Evolutionary conservation across 2,888 invertebrate species (phyloP).

Genomic region (Phytoseiulus persimilis): DNA sequence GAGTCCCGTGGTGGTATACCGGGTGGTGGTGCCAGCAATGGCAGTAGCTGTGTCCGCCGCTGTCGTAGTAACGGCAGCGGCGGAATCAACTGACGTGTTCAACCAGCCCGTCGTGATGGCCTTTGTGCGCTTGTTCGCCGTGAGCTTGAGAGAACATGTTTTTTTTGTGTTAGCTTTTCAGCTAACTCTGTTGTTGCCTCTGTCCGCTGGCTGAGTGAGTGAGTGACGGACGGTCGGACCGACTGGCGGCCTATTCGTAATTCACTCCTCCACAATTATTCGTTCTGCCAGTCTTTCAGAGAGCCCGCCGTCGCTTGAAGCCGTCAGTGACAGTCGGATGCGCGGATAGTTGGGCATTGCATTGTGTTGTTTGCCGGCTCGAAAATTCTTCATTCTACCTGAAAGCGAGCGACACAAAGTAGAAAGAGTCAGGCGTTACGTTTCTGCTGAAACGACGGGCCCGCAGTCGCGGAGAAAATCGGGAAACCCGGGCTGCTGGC

Average conservation of each 20-base stretch:
- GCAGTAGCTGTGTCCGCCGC: neutral
- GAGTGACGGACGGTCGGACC: neutral
- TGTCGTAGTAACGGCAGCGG: neutral
- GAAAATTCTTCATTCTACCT: neutral
- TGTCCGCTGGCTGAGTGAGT: neutral
- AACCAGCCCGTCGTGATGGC: slow-evolving; percentile 5
- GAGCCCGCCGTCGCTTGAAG: neutral
- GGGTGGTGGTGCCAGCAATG: neutral
- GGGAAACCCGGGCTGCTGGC: too few relatives aligned
- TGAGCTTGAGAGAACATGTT: slow-evolving; percentile 5
- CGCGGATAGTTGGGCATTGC: neutral
- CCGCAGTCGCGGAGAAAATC: too few relatives aligned
- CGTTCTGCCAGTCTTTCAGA: neutral
- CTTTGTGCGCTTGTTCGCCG: neutral
- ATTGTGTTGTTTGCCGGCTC: neutral
- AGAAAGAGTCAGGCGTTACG: too few relatives aligned
- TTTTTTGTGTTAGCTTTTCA: neutral
- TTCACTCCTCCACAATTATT: neutral
- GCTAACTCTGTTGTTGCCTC: neutral
- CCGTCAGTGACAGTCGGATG: neutral
- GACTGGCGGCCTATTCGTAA: neutral
- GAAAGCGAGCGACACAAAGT: too few relatives aligned
- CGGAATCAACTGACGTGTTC: slow-evolving; percentile 5
- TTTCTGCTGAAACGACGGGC: too few relatives aligned
- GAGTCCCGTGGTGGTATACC: neutral